A percentile compares a stretch with the other conserved stretches of the same genome.
phyloP scores from a whole-genome alignment of 1,140 invertebrate species.

The Scaptomyza montana region DNA sequence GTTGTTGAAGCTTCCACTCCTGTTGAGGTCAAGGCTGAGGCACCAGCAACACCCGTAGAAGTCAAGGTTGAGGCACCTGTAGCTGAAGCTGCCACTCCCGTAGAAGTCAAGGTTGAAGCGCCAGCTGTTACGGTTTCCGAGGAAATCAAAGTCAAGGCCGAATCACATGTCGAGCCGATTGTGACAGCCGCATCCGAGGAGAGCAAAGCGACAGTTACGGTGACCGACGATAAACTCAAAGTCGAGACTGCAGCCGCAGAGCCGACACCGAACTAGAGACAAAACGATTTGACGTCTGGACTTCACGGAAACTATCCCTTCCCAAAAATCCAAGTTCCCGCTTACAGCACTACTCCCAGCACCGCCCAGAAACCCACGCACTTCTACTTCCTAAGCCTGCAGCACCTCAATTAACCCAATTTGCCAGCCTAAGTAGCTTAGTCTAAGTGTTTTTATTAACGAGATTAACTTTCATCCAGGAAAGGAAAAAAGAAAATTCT shows the following conservation, averaged over 20 bases:
- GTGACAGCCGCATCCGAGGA: neutral
- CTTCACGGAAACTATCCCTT: slow-evolving; percentile 31
- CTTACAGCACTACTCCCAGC: slow-evolving; percentile 27
- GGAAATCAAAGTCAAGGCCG: slow-evolving; percentile 19
- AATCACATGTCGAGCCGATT: slow-evolving; percentile 5
- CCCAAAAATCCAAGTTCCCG: slow-evolving; percentile 29
- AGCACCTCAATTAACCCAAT: slow-evolving; percentile 30
- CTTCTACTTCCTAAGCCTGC: slow-evolving; percentile 5
- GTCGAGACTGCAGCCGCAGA: slow-evolving; percentile 38
- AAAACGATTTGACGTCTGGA: slow-evolving; percentile 39
- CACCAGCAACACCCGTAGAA: slow-evolving; percentile 23
- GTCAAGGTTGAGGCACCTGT: slow-evolving; percentile 23
- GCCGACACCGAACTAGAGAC: slow-evolving; percentile 62
- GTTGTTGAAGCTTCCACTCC: slow-evolving; percentile 3
- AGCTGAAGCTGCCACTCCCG: slow-evolving; percentile 12
- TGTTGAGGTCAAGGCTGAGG: slow-evolving; percentile 3
- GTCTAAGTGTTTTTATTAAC: slow-evolving; percentile 57
- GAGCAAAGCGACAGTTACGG: slow-evolving; percentile 8
- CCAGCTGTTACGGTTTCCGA: slow-evolving; percentile 20
- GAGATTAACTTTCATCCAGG: slow-evolving; percentile 49
- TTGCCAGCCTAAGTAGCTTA: slow-evolving; percentile 41
- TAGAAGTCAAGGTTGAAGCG: slow-evolving; percentile 32
- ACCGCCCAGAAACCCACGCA: slow-evolving; percentile 27
- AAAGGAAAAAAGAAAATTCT: slow-evolving; percentile 22
- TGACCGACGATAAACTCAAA: slow-evolving; percentile 27